Evolutionary conservation across 2,797 vertebrate species (phyloP), one percentile per base, ranked within the genome.

Genomic region (Erethizon dorsatum): DNA sequence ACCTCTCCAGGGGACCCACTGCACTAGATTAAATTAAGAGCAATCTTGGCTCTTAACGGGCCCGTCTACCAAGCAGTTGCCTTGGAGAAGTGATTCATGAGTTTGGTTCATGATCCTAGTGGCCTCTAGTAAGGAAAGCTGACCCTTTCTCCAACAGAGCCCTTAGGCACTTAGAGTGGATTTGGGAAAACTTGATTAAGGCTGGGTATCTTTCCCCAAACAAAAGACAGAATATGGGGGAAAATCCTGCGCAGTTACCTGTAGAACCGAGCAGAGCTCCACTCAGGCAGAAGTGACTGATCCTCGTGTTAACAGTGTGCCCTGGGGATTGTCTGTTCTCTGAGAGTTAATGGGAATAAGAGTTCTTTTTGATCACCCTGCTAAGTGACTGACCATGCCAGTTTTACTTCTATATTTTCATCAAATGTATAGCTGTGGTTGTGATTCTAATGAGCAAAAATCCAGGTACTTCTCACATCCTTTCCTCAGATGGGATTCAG

Each of bases 21-120:
- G 91, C 93, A 96, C 96, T 97, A 94, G 96, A 98, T 98, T 98
- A 98, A 98, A 98, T 98, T 97, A 98, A 98, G 97, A 97, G 97
- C 97, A 98, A 97, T 96, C 97, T 97, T 95, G 97, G 95, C 89
- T 97, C 97, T 98, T 98, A 98, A 98, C 96, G 94, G 97, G 73
- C 79, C 96, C 90, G 91, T 97, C 97, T 91, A 97, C 95, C 2
- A 22, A 98, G 98, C 96, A 95, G 97, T 97, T 92, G 97, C 93
- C 96, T 96, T 86, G 90, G 95, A 97, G 97, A 96, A 98, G 96
- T 98, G 98, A 98, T 98, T 98, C 96, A 98, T 96, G 95, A 97
- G 93, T 98, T 98, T 98, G 97, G 97, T 98, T 98, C 98, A 98
- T 96, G 95, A 97, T 97, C 97, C 93, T 97, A 96, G 88, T 37